Conservation (phyloP, 2,113 vertebrate genomes). For the Channa maculata region DNA sequence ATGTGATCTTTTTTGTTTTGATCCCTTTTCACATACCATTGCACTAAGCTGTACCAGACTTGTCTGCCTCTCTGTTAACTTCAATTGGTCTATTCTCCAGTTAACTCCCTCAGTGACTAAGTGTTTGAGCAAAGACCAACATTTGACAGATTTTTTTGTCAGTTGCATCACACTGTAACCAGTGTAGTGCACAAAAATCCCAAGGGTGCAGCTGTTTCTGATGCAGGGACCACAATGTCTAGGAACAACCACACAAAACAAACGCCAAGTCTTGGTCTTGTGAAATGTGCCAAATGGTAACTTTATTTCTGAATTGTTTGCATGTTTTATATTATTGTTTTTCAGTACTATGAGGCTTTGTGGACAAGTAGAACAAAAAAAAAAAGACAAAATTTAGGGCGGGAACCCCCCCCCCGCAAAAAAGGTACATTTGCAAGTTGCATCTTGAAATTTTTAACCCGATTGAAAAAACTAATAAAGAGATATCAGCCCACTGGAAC, state of each 20-base stretch:
- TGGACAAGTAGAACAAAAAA: neutral
- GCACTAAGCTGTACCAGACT: constrained; percentile 13
- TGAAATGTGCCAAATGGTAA: neutral
- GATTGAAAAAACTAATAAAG: no score
- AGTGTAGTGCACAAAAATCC: neutral
- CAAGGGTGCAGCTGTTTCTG: neutral
- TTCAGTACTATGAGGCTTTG: no score
- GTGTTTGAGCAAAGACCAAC: constrained; percentile 8
- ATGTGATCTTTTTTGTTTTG: neutral
- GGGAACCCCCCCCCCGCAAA: no score
- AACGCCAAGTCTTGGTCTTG: neutral
- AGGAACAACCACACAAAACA: constrained; percentile 7
- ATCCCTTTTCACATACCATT: constrained; percentile 14
- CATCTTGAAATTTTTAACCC: no score
- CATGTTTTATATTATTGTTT: constrained; percentile 1
- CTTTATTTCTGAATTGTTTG: neutral
- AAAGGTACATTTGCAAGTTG: no score
- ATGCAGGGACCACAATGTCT: constrained; percentile 19
- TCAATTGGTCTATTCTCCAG: constrained; percentile 17
- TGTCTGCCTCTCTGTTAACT: constrained; percentile 4
- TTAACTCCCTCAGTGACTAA: constrained; percentile 53
- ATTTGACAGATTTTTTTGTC: constrained; percentile 19
- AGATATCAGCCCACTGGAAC: neutral
- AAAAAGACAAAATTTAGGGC: neutral
- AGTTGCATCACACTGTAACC: constrained; percentile 14